Percentiles rank a stretch among this genome's conserved stretches.
Conservation (phyloP, 2,888 invertebrate species). For the Alsophila aescularia region DNA sequence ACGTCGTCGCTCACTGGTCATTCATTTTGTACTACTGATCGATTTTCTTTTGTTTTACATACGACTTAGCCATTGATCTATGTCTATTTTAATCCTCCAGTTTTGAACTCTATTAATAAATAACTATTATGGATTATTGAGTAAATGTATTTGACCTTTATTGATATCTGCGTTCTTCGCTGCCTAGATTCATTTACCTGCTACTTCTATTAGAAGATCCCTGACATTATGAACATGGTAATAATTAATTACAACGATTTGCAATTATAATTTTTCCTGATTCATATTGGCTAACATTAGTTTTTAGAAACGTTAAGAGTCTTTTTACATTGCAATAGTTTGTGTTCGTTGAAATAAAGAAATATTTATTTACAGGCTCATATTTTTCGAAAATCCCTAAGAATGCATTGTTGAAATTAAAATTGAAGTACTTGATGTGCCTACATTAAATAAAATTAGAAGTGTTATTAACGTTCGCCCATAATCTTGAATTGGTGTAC, state of each 20-base stretch:
- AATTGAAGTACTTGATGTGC: too few relatives aligned
- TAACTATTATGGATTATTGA: conserved; percentile 6
- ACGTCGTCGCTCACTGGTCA: conserved; percentile 22
- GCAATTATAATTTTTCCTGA: conserved; percentile 15
- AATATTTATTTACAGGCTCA: too few relatives aligned
- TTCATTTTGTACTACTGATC: conserved; percentile 25
- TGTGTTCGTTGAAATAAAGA: too few relatives aligned
- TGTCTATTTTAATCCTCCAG: conserved; percentile 15
- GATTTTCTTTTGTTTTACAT: conserved; percentile 26
- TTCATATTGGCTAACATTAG: background rate
- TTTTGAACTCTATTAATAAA: conserved; percentile 14
- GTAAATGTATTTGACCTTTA: too few relatives aligned
- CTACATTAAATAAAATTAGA: too few relatives aligned
- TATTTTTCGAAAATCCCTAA: too few relatives aligned
- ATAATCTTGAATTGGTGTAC: conserved; percentile 26
- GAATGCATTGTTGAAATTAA: too few relatives aligned
- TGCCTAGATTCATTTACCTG: background rate
- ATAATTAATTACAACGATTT: conserved; percentile 13
- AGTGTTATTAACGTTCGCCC: too few relatives aligned
- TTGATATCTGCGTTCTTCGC: background rate
- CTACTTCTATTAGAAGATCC: conserved; percentile 12
- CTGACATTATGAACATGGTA: conserved; percentile 25
- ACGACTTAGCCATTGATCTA: conserved; percentile 21
- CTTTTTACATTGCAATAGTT: too few relatives aligned
- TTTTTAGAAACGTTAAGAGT: too few relatives aligned